phyloP scores from a whole-genome alignment of 2,797 vertebrate species.

The Poecilia velifera region DNA sequence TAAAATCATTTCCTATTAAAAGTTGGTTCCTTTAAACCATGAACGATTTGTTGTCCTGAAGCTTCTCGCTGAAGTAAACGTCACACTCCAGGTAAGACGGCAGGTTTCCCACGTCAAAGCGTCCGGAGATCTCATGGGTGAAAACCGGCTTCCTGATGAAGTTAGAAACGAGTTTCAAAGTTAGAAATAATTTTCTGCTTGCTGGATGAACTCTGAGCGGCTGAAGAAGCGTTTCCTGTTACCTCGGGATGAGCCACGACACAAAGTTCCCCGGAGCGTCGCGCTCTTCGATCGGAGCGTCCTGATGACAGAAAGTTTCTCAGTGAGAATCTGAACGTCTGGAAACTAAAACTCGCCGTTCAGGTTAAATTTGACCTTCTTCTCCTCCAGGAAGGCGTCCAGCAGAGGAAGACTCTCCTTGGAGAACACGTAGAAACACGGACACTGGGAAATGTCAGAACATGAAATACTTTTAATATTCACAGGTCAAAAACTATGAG shows the following conservation, averaged over 20 bases:
- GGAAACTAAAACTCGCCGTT: not conserved
- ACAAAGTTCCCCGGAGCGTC: slow-evolving; percentile 86
- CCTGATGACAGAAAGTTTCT: slow-evolving; percentile 54
- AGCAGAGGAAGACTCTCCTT: slow-evolving; percentile 77
- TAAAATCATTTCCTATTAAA: not conserved
- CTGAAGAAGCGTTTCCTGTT: not conserved
- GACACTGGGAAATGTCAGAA: slow-evolving; percentile 75
- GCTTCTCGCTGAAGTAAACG: slow-evolving; percentile 80
- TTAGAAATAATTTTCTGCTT: not conserved
- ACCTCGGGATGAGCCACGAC: slow-evolving; percentile 85
- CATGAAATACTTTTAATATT: not conserved
- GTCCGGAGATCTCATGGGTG: slow-evolving; percentile 78
- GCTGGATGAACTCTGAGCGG: not conserved
- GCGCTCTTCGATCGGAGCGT: slow-evolving; percentile 74
- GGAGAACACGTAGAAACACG: slow-evolving; percentile 85
- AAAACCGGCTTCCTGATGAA: slow-evolving; percentile 80
- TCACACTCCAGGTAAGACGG: slow-evolving; percentile 82
- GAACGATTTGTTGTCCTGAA: slow-evolving; percentile 67
- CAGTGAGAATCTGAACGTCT: not conserved
- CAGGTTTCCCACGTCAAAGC: slow-evolving; percentile 86
- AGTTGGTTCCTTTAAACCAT: slow-evolving; percentile 60
- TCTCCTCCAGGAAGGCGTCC: slow-evolving; percentile 81
- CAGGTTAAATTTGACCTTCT: slow-evolving; percentile 72
- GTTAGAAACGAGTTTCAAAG: not conserved
- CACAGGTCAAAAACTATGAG: too few relatives aligned